Percentiles rank a stretch among this genome's conserved stretches.
Evolutionary conservation across 2,113 vertebrate species (phyloP).

Genomic region (Fulmarus glacialis): DNA sequence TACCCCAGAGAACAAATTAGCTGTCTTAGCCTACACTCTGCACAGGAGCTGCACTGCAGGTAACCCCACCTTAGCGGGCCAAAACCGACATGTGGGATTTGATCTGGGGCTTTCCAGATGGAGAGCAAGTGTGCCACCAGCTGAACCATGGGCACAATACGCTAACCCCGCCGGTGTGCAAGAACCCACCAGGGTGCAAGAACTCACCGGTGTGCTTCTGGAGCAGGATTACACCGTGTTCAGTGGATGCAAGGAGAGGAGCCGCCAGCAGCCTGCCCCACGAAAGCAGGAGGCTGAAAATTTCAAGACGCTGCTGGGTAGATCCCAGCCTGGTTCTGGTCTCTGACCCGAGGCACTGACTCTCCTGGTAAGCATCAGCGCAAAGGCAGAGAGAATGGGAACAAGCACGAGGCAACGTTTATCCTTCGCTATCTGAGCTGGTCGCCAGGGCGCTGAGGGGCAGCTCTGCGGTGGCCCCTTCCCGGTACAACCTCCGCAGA

Average conservation of each 20-base stretch:
- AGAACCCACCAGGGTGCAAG: background rate
- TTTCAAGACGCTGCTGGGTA: background rate
- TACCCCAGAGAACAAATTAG: background rate
- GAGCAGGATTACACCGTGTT: no score
- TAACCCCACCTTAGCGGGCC: background rate
- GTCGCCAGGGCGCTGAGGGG: background rate
- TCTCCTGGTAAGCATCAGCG: background rate
- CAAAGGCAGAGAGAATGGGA: background rate
- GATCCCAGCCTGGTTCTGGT: background rate
- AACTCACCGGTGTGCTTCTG: no score
- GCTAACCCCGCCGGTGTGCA: no score
- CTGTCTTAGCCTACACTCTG: background rate
- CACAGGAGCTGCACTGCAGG: background rate
- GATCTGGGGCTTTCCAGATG: background rate
- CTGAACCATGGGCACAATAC: background rate
- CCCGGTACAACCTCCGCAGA: fast-evolving
- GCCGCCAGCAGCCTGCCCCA: background rate
- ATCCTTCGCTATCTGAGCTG: background rate
- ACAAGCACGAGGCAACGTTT: background rate
- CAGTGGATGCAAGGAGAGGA: background rate
- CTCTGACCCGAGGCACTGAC: no score
- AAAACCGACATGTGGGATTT: no score
- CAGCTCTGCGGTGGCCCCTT: fast-evolving
- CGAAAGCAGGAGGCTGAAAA: background rate
- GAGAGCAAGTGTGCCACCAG: background rate